phyloP scores from a whole-genome alignment of 2,888 invertebrate genomes.

The Bhutanitis thaidina region DNA sequence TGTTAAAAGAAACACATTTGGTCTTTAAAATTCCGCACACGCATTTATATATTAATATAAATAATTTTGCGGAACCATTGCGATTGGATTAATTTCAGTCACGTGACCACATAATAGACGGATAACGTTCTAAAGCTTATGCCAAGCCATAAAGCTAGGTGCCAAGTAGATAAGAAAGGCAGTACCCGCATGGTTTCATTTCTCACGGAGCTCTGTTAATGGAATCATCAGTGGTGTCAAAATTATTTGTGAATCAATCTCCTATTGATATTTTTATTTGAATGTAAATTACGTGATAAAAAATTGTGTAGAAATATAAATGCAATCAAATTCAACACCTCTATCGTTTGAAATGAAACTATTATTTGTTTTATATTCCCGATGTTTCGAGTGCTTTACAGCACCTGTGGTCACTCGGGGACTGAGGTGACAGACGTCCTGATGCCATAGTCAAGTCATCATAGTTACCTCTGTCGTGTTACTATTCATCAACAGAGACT shows the following conservation, averaged over 20 bases:
- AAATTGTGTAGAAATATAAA: not conserved
- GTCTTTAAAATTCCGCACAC: too few species aligned
- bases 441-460: too few species aligned
- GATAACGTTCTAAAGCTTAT: not conserved
- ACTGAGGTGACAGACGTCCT: too few species aligned
- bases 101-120: not conserved
- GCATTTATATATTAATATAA: too few species aligned
- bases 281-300: not conserved
- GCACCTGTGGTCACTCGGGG: too few species aligned
- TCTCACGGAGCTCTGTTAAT: slow-evolving; percentile 17
- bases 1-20: too few species aligned
- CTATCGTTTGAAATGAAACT: too few species aligned
- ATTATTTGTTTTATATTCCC: too few species aligned
- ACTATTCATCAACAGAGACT: not conserved
- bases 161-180: slow-evolving; percentile 9
- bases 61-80: too few species aligned
- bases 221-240: not conserved
- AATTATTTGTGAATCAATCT: slow-evolving; percentile 1
- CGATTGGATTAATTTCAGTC: not conserved
- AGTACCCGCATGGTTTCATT: slow-evolving; percentile 15
- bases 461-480: too few species aligned
- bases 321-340: slow-evolving; percentile 2
- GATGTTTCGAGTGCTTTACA: too few species aligned
- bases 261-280: slow-evolving; percentile 11
- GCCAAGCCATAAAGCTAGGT: slow-evolving; percentile 6